Conservation (phyloP, 1,140 invertebrate genomes). For the Drosophila dunni region DNA sequence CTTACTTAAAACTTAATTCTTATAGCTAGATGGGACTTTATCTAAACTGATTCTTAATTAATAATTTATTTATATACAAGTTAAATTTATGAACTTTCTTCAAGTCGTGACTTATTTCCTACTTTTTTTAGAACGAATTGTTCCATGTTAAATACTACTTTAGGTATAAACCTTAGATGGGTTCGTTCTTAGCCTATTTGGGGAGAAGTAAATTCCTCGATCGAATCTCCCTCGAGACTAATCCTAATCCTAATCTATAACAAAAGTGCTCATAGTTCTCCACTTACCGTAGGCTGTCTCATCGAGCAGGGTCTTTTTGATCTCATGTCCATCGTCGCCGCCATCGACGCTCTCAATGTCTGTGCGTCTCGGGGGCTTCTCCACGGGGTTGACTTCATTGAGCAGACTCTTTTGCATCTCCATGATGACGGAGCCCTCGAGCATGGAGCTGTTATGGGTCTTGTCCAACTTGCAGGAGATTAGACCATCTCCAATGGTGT, state of each 20-base stretch:
- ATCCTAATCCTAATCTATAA: background rate
- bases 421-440: conserved; percentile 87
- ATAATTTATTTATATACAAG: too few relatives aligned
- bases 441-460: conserved; percentile 87
- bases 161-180: too few relatives aligned
- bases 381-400: conserved; percentile 92
- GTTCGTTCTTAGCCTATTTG: too few relatives aligned
- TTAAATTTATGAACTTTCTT: too few relatives aligned
- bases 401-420: conserved; percentile 93
- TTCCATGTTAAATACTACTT: too few relatives aligned
- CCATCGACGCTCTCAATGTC: conserved; percentile 88
- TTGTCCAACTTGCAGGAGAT: conserved; percentile 86
- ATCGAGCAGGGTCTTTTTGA: conserved; percentile 91
- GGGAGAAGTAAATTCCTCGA: too few relatives aligned
- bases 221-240: too few relatives aligned
- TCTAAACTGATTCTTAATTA: background rate
- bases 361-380: conserved; percentile 90
- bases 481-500: conserved; percentile 78
- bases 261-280: conserved; percentile 6
- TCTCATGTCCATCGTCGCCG: conserved; percentile 91
- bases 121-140: too few relatives aligned
- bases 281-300: conserved; percentile 90
- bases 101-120: too few relatives aligned
- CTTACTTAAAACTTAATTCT: too few relatives aligned
- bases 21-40: too few relatives aligned